phyloP scores from a whole-genome alignment of 2,888 invertebrate species.

The Trileptium ribeirensis region DNA sequence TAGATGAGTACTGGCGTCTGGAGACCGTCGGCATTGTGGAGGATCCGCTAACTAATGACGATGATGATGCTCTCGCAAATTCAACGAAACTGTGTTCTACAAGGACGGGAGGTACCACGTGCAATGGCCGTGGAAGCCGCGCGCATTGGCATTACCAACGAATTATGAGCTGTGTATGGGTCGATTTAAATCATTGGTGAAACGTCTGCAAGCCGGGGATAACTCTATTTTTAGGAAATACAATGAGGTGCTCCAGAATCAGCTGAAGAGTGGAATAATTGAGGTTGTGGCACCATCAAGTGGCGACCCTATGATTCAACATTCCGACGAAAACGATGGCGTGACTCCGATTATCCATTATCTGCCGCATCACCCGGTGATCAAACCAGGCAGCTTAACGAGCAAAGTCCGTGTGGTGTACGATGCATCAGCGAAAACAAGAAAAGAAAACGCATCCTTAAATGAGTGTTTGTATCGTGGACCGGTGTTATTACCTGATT shows the following conservation, averaged over 20 bases:
- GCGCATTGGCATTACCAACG: neutral
- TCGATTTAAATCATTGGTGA: constrained; percentile 11
- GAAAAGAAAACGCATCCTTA: constrained; percentile 18
- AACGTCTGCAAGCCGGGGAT: neutral
- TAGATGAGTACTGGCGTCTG: neutral
- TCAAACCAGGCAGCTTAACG: constrained; percentile 23
- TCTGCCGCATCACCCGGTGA: constrained; percentile 32
- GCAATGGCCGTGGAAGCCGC: neutral
- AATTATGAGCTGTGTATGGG: neutral
- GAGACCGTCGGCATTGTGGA: neutral
- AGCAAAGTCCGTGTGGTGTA: constrained; percentile 39
- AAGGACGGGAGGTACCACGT: neutral
- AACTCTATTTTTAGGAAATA: constrained; percentile 19
- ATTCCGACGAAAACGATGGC: too few relatives aligned
- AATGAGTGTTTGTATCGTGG: constrained; percentile 36
- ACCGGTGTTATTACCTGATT: constrained; percentile 25
- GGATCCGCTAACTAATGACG: neutral
- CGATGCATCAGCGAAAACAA: constrained; percentile 34
- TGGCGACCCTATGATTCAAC: too few relatives aligned
- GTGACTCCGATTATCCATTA: constrained; percentile 27
- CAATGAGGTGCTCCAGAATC: constrained; percentile 17
- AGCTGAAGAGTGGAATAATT: constrained; percentile 21
- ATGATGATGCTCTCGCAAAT: neutral
- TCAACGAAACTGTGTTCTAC: neutral
- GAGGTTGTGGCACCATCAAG: constrained; percentile 11